Conservation (phyloP, 2,113 vertebrate genomes). For the Crotalus horridus region DNA sequence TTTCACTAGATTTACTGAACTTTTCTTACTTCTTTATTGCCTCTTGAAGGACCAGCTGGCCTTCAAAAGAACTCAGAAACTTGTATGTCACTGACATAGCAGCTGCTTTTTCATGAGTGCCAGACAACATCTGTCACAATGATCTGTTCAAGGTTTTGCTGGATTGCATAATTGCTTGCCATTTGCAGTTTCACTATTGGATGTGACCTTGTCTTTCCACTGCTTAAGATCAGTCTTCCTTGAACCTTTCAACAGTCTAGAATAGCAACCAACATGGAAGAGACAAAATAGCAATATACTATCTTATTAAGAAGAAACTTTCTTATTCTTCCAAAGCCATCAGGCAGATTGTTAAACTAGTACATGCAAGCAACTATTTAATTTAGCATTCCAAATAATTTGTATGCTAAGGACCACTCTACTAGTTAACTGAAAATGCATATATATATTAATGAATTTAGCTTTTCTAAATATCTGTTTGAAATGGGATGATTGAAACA, state of each 20-base stretch:
- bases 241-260: not conserved
- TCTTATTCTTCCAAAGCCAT: not conserved
- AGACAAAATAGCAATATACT: not conserved
- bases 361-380: not conserved
- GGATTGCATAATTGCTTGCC: not conserved
- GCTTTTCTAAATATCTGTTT: slow-evolving; percentile 50
- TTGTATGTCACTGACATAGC: not conserved
- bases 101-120: not conserved
- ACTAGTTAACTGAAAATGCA: not conserved
- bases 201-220: not conserved
- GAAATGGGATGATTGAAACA: slow-evolving; percentile 36
- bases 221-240: not conserved
- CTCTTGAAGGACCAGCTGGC: not conserved
- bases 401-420: not conserved
- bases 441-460: slow-evolving; percentile 20
- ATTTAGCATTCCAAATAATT: not conserved
- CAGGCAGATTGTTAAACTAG: not conserved
- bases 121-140: not conserved
- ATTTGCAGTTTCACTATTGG: not conserved
- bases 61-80: not conserved
- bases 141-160: not conserved
- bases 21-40: not conserved
- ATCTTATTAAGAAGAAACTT: not conserved
- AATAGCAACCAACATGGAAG: not conserved
- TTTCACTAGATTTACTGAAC: not conserved